Conservation (phyloP, 1,140 invertebrate genomes). For the Drosophila oshimai region DNA sequence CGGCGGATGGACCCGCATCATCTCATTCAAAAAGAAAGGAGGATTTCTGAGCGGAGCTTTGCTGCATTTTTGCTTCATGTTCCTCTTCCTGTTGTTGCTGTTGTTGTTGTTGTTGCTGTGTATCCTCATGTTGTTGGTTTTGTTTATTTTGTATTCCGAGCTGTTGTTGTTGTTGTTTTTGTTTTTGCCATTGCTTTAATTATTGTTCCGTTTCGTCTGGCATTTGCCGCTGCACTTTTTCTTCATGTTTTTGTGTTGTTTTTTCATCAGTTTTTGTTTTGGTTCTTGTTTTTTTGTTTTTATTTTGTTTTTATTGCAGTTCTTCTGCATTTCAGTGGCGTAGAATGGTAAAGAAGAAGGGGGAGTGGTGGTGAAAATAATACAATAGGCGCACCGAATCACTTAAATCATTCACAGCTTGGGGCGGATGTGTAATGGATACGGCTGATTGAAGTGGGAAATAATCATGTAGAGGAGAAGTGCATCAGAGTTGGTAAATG, state of each 20-base stretch:
- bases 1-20: conserved; percentile 17
- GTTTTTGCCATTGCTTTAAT: conserved; percentile 72
- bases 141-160: conserved; percentile 41
- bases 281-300: conserved; percentile 48
- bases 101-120: conserved; percentile 30
- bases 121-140: conserved; percentile 35
- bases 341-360: background rate
- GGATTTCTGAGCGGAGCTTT: conserved; percentile 28
- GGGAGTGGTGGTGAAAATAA: conserved; percentile 3
- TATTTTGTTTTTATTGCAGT: conserved; percentile 45
- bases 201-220: conserved; percentile 78
- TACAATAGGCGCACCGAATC: conserved; percentile 38
- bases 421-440: conserved; percentile 37
- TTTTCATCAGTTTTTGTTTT: conserved; percentile 42
- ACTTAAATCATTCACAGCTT: conserved; percentile 47
- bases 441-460: conserved; percentile 45
- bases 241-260: conserved; percentile 29
- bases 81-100: conserved; percentile 49
- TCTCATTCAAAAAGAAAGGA: conserved; percentile 40
- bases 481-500: background rate
- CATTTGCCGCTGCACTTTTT: conserved; percentile 64
- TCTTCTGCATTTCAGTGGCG: conserved; percentile 24
- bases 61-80: conserved; percentile 48
- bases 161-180: conserved; percentile 54
- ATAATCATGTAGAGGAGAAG: conserved; percentile 3